These are phyloP conservation scores for Omphaloscelis lunosa DNA, from an alignment of 2,888 invertebrate genomes.

Conservation along the genomic window DNA sequence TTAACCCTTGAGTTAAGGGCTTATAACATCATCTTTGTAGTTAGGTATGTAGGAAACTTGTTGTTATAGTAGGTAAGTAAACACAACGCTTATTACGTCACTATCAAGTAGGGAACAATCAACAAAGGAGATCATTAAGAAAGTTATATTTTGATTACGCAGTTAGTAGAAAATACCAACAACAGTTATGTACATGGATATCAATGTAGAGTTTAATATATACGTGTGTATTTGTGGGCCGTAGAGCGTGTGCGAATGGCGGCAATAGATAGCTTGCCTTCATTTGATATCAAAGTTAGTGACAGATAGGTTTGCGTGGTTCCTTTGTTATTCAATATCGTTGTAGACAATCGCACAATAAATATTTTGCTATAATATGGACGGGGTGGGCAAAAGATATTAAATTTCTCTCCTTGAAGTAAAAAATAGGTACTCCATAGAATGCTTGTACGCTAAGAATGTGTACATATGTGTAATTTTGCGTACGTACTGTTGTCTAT, in stretches of 20 bases:
- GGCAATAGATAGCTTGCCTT: slow-evolving; percentile 51
- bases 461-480: not conserved
- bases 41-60: slow-evolving; percentile 4
- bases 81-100: slow-evolving; percentile 29
- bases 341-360: slow-evolving; percentile 24
- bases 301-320: slow-evolving; percentile 53
- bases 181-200: slow-evolving; percentile 7
- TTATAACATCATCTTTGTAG: slow-evolving; percentile 31
- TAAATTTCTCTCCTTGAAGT: slow-evolving; percentile 18
- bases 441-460: not conserved
- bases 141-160: slow-evolving; percentile 55
- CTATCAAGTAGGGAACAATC: slow-evolving; percentile 15
- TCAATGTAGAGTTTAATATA: slow-evolving; percentile 18
- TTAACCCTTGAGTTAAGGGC: slow-evolving; percentile 43
- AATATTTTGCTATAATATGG: slow-evolving; percentile 12
- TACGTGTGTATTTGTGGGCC: slow-evolving; percentile 11
- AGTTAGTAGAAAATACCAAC: slow-evolving; percentile 37
- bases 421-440: not conserved
- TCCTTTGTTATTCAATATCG: slow-evolving; percentile 54
- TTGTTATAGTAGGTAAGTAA: slow-evolving; percentile 19
- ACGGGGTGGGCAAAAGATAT: slow-evolving; percentile 35
- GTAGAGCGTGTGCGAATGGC: slow-evolving; percentile 37
- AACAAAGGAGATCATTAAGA: slow-evolving; percentile 50
- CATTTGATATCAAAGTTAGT: slow-evolving; percentile 53
- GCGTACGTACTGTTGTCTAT: no score